Conservation (phyloP, 2,113 vertebrate genomes). For the Microcebus murinus region DNA sequence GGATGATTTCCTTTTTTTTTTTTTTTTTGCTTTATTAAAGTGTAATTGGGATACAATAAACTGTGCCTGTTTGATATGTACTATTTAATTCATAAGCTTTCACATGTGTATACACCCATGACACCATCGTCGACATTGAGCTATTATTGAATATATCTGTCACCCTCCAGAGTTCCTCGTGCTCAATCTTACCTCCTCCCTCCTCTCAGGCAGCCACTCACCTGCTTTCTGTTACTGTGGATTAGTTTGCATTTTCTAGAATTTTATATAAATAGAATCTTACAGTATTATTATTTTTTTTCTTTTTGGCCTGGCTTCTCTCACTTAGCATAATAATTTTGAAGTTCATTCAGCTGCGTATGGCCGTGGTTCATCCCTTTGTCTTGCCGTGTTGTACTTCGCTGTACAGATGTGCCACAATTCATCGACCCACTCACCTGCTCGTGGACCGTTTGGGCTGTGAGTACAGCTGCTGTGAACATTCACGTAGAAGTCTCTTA, state of each 20-base stretch:
- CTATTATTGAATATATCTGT: neutral
- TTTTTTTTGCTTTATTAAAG: neutral
- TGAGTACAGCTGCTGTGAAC: neutral
- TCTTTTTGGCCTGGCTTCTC: neutral
- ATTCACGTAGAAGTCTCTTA: neutral
- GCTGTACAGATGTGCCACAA: rapidly evolving
- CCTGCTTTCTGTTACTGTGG: neutral
- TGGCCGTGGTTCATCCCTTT: neutral
- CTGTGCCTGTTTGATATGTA: neutral
- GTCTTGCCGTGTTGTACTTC: too few species aligned
- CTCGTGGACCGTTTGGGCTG: neutral
- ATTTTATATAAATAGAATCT: neutral
- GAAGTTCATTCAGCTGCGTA: neutral
- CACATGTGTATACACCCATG: neutral
- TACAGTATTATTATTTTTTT: neutral
- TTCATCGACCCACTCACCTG: neutral
- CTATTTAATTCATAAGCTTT: too few species aligned
- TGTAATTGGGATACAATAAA: neutral
- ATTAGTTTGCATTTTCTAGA: neutral
- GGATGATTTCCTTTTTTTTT: too few species aligned
- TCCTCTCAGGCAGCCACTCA: neutral
- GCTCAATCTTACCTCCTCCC: neutral
- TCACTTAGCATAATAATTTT: neutral
- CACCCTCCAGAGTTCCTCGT: neutral
- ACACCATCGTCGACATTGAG: neutral